Percentiles rank a stretch among this genome's conserved stretches.
These are phyloP conservation scores for Drosophila buzzatii DNA, from an alignment of 2,888 invertebrate species.

Conservation along the genomic window DNA sequence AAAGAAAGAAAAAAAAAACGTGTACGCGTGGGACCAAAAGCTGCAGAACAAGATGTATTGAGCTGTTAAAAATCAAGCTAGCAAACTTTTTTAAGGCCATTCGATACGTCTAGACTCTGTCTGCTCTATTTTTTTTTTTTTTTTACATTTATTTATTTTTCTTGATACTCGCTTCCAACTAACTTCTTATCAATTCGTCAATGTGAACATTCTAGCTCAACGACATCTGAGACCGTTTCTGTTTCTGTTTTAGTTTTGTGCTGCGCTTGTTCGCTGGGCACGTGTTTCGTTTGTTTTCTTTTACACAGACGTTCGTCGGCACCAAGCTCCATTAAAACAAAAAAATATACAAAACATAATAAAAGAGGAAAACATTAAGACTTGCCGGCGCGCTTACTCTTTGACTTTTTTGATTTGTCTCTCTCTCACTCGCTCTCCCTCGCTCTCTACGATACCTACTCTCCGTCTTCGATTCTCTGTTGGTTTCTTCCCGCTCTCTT, in stretches of 20 bases:
- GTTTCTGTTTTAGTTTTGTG: conserved; percentile 35
- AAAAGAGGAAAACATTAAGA: neutral
- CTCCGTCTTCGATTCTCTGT: conserved; percentile 1
- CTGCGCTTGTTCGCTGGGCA: conserved; percentile 44
- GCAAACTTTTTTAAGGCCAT: conserved; percentile 17
- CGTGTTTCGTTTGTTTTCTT: conserved; percentile 50
- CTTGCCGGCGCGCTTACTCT: conserved; percentile 40
- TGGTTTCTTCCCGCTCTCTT: conserved; percentile 25
- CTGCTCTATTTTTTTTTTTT: neutral
- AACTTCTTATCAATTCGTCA: conserved; percentile 29
- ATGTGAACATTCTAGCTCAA: conserved; percentile 8
- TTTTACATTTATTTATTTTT: neutral
- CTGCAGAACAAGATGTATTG: neutral
- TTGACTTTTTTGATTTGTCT: neutral
- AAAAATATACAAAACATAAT: conserved; percentile 1
- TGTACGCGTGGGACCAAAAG: conserved; percentile 26
- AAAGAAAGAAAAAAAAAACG: conserved; percentile 31
- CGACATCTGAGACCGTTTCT: conserved; percentile 28
- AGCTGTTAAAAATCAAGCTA: conserved; percentile 19
- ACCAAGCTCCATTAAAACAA: conserved; percentile 36
- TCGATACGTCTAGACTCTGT: neutral
- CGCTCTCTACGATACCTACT: neutral
- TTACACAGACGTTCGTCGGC: conserved; percentile 39
- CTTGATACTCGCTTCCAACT: conserved; percentile 2
- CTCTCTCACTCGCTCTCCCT: neutral